These are phyloP conservation scores for Chlorops oryzae DNA, from an alignment of 1,140 invertebrate genomes.

Conservation along the genomic window DNA sequence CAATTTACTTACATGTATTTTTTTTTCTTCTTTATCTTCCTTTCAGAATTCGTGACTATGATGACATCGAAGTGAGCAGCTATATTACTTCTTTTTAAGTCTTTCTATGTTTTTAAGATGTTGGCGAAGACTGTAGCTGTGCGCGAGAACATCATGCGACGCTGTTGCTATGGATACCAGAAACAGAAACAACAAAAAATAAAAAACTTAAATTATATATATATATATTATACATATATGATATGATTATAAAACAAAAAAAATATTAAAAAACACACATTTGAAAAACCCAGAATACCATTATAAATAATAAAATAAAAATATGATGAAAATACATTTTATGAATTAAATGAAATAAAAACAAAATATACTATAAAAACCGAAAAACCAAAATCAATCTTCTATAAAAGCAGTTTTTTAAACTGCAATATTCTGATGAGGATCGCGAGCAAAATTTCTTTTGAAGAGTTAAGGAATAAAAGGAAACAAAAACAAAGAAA, in stretches of 20 bases:
- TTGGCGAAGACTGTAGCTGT: conserved; percentile 50
- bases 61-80: conserved; percentile 93
- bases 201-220: conserved; percentile 5
- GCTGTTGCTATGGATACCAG: conserved; percentile 46
- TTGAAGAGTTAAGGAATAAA: too few relatives aligned
- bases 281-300: not conserved
- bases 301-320: conserved; percentile 4
- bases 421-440: too few relatives aligned
- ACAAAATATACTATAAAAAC: not conserved
- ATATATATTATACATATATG: not conserved
- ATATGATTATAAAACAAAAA: conserved; percentile 4
- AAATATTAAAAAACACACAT: not conserved
- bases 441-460: too few relatives aligned
- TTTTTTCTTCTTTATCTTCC: conserved; percentile 43
- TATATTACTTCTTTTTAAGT: conserved; percentile 49
- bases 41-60: conserved; percentile 97
- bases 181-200: conserved; percentile 10
- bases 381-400: too few relatives aligned
- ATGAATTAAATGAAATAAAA: not conserved
- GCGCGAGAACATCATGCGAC: conserved; percentile 46
- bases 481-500: not conserved
- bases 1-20: conserved; percentile 1
- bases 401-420: too few relatives aligned
- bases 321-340: not conserved
- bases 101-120: conserved; percentile 51